Percentiles rank a stretch among this genome's conserved stretches.
phyloP scores from a whole-genome alignment of 1,140 invertebrate species.

The Trachymyrmex septentrionalis region DNA sequence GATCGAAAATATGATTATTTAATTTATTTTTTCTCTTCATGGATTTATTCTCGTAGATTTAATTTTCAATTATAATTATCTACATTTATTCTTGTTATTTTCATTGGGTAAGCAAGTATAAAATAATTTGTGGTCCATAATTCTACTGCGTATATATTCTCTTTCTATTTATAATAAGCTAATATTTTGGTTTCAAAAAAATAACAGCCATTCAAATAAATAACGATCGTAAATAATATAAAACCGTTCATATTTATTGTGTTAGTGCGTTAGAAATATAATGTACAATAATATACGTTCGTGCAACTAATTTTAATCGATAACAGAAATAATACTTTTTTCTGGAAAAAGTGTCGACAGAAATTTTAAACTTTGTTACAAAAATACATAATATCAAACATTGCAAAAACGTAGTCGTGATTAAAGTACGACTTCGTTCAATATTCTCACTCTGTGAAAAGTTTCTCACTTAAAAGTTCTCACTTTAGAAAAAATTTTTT shows the following conservation, averaged over 20 bases:
- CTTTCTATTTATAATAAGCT: neutral
- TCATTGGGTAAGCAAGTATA: no score
- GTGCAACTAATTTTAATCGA: neutral
- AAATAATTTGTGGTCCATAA: neutral
- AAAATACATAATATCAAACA: neutral
- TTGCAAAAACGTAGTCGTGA: neutral
- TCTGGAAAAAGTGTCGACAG: neutral
- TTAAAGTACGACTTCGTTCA: no score
- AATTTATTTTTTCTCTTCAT: no score
- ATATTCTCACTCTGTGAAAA: no score
- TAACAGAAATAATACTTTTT: neutral
- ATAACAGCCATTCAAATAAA: conserved; percentile 6
- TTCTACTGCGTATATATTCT: neutral
- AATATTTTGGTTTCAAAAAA: neutral
- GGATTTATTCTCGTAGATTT: no score
- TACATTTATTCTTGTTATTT: no score
- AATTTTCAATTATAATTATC: neutral
- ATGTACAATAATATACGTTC: neutral
- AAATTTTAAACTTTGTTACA: neutral
- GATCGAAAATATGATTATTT: no score
- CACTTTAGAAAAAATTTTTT: neutral
- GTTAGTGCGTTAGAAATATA: neutral
- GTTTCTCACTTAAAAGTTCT: no score
- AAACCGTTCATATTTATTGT: conserved; percentile 10
- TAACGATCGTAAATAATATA: neutral